Evolutionary conservation across 2,888 invertebrate genomes (phyloP), one percentile per base, ranked within the genome.

Genomic region (Metacarcinus magister): DNA sequence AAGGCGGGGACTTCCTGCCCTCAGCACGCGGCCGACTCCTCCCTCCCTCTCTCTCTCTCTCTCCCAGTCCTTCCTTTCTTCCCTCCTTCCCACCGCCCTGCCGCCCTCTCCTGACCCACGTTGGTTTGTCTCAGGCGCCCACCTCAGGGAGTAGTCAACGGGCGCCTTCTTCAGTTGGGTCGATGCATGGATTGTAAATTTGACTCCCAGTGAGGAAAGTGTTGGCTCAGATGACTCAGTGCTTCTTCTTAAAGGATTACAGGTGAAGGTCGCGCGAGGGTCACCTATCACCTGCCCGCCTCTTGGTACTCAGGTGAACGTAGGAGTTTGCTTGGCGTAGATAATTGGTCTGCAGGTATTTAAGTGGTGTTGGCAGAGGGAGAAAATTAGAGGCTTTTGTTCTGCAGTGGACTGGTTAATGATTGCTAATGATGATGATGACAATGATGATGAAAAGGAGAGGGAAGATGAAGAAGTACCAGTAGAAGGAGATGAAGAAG

Each of bases 1-100:
- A 32, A 82, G 82, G 82, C 28, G 82, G 82, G 82, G 32, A 82
- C 82, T 82, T 82, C 82, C 82, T 82, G 82, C 82, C 82, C 82
- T 82, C 82, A 82, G 28, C 82, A 82, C 82, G 82, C 82, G 82
- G 82, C 28, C 2, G 82, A 82, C 82, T 32, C 82, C 82, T 82
- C 82, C 82, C 19, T 82, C 19, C 32, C 82, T 32, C 82, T 10
- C 82, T 32, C 32, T 32, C 82, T 5, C 82, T 32, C 82, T 28
- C 32, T 10, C 82, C n/a, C 67, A 23, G n/a, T 28, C 82, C 32
- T 82, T 82, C 82, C 82, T 23, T 82, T 23, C 82, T 23, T 82
- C 82, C 82, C 82, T 82, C 75, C 75, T 10, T 23, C 67, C 48
- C 13, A 48, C 5, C 7, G 48, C 5, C 48, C 48, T 13, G 48